Conservation (phyloP, 92 coral and sea anemone species). For the Pocillopora grandis region DNA sequence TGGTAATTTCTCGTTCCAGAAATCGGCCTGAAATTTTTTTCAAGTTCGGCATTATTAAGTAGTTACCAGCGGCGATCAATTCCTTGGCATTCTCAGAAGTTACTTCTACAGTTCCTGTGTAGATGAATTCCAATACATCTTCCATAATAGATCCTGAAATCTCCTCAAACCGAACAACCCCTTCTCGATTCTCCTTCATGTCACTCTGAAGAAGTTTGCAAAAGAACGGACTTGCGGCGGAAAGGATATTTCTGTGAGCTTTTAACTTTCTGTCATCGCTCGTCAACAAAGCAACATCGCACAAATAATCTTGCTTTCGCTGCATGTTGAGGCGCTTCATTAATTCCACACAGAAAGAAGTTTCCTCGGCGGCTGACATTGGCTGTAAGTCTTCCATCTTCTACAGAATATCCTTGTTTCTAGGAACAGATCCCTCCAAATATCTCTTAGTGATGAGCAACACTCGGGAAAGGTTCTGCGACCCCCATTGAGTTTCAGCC, state of each 20-base stretch:
- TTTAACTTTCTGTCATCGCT: neutral
- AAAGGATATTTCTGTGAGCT: no score
- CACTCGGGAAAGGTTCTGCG: no score
- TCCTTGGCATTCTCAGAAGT: neutral
- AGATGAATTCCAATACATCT: neutral
- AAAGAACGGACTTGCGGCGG: no score
- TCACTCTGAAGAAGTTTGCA: neutral
- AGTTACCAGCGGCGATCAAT: neutral
- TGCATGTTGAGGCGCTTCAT: no score
- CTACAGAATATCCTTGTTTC: no score
- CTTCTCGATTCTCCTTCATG: neutral
- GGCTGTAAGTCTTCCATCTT: no score
- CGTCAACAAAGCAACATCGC: conserved; percentile 11
- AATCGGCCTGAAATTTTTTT: neutral
- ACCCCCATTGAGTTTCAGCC: no score
- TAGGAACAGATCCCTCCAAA: no score
- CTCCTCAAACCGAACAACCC: neutral
- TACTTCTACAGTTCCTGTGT: neutral
- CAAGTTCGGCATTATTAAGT: neutral
- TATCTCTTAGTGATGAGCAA: no score
- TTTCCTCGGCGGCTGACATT: no score
- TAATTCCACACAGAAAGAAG: no score
- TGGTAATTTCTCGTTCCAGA: neutral
- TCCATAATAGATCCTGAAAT: neutral
- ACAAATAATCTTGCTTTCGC: no score